Evolutionary conservation across 1,140 invertebrate species (phyloP).

Genomic region (Hylyphantes graminicola): DNA sequence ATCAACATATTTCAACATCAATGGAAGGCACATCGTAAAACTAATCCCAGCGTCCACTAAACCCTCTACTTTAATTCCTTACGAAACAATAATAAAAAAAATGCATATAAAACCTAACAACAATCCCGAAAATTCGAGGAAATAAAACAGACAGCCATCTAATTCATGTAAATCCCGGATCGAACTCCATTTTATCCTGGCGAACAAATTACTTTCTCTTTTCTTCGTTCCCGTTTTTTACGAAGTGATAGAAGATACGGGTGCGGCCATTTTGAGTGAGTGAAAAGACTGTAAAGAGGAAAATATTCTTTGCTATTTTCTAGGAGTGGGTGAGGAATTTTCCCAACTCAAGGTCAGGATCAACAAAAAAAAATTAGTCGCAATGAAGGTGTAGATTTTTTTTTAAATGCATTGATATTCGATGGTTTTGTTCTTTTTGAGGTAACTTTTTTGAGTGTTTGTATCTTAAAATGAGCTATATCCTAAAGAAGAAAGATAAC

Average conservation of each 20-base stretch:
- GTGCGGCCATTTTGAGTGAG: neutral
- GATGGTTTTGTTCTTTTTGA: too few species aligned
- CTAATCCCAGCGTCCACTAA: too few species aligned
- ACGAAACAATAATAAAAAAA: neutral
- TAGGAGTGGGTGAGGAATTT: neutral
- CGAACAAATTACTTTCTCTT: slow-evolving; percentile 43
- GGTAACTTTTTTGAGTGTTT: too few species aligned
- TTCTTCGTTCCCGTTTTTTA: slow-evolving; percentile 10
- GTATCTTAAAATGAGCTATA: too few species aligned
- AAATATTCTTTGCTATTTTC: neutral
- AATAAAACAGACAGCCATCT: slow-evolving; percentile 9
- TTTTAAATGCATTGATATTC: too few species aligned
- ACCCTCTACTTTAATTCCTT: too few species aligned
- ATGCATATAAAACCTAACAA: neutral
- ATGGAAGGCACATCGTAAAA: too few species aligned
- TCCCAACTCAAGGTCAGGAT: neutral
- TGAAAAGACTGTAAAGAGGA: neutral
- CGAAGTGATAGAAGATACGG: too few species aligned
- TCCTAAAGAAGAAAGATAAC: too few species aligned
- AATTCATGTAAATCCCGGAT: slow-evolving; percentile 53
- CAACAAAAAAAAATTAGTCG: too few species aligned
- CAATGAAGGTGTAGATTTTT: too few species aligned
- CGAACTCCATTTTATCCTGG: slow-evolving; percentile 42
- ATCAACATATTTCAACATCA: too few species aligned
- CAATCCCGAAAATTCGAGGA: neutral